Evolutionary conservation across 2,797 vertebrate species (phyloP).

Genomic region (Liparis tanakae): DNA sequence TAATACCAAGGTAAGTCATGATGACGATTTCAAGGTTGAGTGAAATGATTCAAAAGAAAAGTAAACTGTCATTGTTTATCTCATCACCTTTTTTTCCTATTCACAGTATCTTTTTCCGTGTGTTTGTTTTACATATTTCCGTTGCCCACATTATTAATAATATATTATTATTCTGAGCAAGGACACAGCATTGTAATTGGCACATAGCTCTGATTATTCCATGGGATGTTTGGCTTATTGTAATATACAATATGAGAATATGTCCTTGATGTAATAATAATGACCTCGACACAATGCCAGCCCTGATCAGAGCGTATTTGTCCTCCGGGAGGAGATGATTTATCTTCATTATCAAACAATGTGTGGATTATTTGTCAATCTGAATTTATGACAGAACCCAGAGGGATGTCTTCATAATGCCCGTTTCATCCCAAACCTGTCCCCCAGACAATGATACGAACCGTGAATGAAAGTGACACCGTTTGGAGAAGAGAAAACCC

Average conservation of each 20-base stretch:
- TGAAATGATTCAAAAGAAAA: slow-evolving; percentile 13
- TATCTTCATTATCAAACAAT: not conserved
- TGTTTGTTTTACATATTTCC: no score
- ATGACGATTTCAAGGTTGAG: slow-evolving; percentile 8
- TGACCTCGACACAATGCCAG: not conserved
- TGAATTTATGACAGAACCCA: not conserved
- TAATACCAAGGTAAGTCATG: not conserved
- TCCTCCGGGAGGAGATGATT: not conserved
- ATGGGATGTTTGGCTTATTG: not conserved
- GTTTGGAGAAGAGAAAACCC: not conserved
- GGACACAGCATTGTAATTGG: no score
- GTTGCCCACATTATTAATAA: not conserved
- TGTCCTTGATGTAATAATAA: not conserved
- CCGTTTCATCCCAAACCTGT: not conserved
- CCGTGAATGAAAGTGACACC: not conserved
- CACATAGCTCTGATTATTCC: not conserved
- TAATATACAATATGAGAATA: not conserved
- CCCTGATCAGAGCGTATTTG: not conserved
- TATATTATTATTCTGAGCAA: not conserved
- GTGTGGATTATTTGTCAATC: not conserved
- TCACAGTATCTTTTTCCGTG: not conserved
- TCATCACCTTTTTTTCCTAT: not conserved
- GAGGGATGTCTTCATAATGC: not conserved
- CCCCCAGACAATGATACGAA: not conserved
- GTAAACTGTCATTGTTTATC: not conserved